These are phyloP conservation scores for Setophaga kirtlandii DNA, from an alignment of 2,113 vertebrate species.

Conservation along the genomic window DNA sequence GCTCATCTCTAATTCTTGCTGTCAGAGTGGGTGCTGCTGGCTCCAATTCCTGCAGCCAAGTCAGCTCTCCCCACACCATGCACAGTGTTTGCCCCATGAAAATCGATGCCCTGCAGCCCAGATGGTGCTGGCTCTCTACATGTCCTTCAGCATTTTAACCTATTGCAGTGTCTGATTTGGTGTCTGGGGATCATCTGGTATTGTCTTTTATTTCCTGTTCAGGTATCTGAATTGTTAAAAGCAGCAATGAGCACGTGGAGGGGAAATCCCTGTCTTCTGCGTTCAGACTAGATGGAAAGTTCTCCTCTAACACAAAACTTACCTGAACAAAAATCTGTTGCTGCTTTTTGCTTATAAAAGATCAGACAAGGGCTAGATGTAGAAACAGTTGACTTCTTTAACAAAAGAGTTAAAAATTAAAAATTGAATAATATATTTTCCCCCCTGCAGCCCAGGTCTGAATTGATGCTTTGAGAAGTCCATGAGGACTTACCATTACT, in stretches of 20 bases:
- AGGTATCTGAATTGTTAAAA: not conserved
- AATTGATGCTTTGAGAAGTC: not conserved
- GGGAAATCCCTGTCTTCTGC: not conserved
- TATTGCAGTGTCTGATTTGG: not conserved
- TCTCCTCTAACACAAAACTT: not conserved
- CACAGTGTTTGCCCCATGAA: rapidly evolving
- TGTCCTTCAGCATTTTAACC: not conserved
- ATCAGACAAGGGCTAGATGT: not conserved
- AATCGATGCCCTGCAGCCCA: not conserved
- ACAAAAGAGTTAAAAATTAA: not conserved
- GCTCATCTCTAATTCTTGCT: not conserved
- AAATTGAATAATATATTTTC: not conserved
- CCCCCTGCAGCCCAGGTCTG: not conserved
- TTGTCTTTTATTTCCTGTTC: not conserved
- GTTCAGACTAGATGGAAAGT: not conserved
- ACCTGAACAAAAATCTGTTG: not conserved
- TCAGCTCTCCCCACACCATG: rapidly evolving
- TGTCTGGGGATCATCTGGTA: not conserved
- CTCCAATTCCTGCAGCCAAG: not conserved
- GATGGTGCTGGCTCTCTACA: rapidly evolving
- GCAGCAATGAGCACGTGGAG: not conserved
- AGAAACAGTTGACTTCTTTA: not conserved
- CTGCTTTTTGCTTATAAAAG: not conserved
- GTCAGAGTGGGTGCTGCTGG: not conserved
- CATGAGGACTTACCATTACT: not conserved